Percentiles rank a stretch among this genome's conserved stretches.
phyloP scores from a whole-genome alignment of 2,888 invertebrate species.

The Yponomeuta plumbellus region DNA sequence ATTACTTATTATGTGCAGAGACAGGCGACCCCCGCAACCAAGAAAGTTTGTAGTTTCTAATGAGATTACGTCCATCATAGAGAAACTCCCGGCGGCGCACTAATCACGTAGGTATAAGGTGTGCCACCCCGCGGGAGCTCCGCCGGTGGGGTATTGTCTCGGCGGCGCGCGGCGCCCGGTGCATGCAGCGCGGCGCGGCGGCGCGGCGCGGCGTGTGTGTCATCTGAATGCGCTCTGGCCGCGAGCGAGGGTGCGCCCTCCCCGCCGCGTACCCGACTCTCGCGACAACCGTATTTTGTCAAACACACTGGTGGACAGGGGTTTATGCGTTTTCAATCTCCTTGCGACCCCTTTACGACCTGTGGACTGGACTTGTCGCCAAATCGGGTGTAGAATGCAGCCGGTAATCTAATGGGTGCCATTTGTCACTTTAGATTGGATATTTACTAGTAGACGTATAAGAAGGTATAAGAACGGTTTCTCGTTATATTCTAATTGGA shows the following conservation, averaged over 20 bases:
- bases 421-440: neutral
- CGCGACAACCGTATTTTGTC: neutral
- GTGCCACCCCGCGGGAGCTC: neutral
- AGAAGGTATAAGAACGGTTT: neutral
- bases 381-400: neutral
- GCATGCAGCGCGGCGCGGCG: neutral
- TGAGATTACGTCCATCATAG: conserved; percentile 27
- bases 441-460: neutral
- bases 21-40: conserved; percentile 30
- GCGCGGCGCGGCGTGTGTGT: neutral
- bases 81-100: conserved; percentile 3
- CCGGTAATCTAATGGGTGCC: neutral
- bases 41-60: conserved; percentile 40
- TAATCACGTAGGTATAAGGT: neutral
- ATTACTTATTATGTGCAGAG: conserved; percentile 5
- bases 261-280: neutral
- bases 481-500: neutral
- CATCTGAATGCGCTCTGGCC: neutral
- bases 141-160: neutral
- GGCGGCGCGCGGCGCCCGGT: neutral
- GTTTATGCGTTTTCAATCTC: conserved; percentile 1
- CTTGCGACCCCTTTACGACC: neutral
- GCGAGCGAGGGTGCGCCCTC: neutral
- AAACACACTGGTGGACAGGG: neutral
- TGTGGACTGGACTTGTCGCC: neutral